Evolutionary conservation across 2,888 invertebrate genomes (phyloP), one percentile per base, ranked within the genome.

Genomic region (Tenthredo livida): DNA sequence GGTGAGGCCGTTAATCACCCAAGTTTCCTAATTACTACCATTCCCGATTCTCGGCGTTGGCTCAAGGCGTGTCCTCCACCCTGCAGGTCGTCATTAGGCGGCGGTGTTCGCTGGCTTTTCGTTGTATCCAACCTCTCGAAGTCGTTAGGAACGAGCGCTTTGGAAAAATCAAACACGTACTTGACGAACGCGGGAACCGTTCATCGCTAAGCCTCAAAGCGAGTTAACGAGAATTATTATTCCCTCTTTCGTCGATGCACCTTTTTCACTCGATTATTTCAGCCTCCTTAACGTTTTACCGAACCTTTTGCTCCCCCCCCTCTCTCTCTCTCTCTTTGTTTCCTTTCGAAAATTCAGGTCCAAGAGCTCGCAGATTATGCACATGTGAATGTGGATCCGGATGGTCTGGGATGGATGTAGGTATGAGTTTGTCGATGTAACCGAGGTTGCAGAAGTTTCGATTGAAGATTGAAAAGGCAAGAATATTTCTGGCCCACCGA

Each of bases 1-100:
- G 25, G 50, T 75, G 85, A 80, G 77, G 70, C 86, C 75, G 87
- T 89, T 88, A 89, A 89, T 89, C 88, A 87, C 85, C 87, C 87
- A 86, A 88, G 86, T 88, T 89, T 89, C 88, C 87, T 89, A 89
- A 89, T 89, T 89, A 89, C 75, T 85, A 86, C 77, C 85, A 85
- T 84, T 86, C 86, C 83, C 73, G 86, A 86, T 86, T 86, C 70
- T 67, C 43, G 43, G 83, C 83, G 67, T 47, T 70, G 83, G 83
- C 67, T 70, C 83, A 67, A 65, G 83, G 83, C 83, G 67, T 83
- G 83, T 83, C 83, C 83, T 83, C 61, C 29, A 83, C 83, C 83
- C 83, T 33, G 83, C 83, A 70, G 83, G 47, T 65, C 83, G 83
- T 70, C 83, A 83, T 83, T 80, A 80, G 80, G 61, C 61, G 40